A percentile compares a stretch with the other conserved stretches of the same genome.
Conservation (phyloP, 2,888 invertebrate genomes). For the Leucoptera coffeella region DNA sequence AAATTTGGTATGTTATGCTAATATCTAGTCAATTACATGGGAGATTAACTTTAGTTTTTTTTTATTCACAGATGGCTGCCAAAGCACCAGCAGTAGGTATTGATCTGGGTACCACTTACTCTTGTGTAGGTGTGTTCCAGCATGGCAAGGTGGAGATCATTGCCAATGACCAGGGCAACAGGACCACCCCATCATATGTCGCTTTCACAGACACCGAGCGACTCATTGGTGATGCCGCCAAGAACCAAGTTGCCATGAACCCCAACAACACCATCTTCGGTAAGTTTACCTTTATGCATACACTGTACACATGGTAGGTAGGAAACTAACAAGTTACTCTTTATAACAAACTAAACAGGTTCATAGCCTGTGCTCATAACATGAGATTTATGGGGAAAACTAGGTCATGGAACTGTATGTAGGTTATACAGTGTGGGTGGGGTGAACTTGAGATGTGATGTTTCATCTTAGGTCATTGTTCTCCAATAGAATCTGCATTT, state of each 20-base stretch:
- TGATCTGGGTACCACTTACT: constrained; percentile 94
- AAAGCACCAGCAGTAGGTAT: constrained; percentile 90
- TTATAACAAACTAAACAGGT: too few relatives aligned
- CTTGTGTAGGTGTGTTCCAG: constrained; percentile 90
- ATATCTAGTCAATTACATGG: too few relatives aligned
- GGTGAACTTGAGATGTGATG: background rate
- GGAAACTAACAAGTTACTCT: too few relatives aligned
- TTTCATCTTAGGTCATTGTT: background rate
- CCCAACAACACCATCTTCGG: constrained; percentile 83
- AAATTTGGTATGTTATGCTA: too few relatives aligned
- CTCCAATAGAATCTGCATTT: constrained; percentile 8
- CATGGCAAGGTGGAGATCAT: constrained; percentile 88
- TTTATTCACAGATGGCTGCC: constrained; percentile 45
- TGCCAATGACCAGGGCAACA: constrained; percentile 86
- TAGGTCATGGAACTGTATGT: too few relatives aligned
- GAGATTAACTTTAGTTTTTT: too few relatives aligned
- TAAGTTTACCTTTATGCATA: too few relatives aligned
- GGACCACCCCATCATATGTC: constrained; percentile 81
- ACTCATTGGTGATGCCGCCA: constrained; percentile 77
- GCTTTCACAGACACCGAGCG: constrained; percentile 82
- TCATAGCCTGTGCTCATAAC: too few relatives aligned
- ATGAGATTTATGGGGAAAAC: too few relatives aligned
- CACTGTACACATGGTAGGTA: too few relatives aligned
- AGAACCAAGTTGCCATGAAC: constrained; percentile 83
- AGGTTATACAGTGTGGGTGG: background rate